Percentiles rank a stretch among this genome's conserved stretches.
phyloP scores from a whole-genome alignment of 2,113 vertebrate species.

The Tretioscincus oriximinensis region DNA sequence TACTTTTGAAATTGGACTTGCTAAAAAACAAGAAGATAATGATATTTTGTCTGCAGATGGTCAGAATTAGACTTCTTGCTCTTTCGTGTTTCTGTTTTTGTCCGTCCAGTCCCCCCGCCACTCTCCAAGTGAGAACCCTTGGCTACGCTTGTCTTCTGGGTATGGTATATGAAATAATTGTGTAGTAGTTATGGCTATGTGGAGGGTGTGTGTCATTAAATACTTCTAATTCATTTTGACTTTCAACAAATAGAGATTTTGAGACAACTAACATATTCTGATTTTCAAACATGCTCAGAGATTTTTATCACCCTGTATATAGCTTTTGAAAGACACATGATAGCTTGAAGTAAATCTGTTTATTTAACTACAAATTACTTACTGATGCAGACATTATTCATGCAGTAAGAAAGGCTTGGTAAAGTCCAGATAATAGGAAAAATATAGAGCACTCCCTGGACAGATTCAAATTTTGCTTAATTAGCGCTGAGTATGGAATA shows the following conservation, averaged over 20 bases:
- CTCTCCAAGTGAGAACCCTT: not conserved
- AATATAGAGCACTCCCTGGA: not conserved
- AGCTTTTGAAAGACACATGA: conserved; percentile 5
- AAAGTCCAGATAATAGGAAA: not conserved
- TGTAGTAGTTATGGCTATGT: not conserved
- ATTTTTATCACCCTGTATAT: not conserved
- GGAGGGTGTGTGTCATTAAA: not conserved
- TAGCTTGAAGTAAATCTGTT: not conserved
- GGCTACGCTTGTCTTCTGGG: conserved; percentile 11
- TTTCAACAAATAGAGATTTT: not conserved
- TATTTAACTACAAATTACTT: not conserved
- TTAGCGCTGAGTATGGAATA: not conserved
- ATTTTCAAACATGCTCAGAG: not conserved
- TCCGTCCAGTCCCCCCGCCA: conserved; percentile 14
- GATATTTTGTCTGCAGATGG: conserved; percentile 30
- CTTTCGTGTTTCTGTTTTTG: not conserved
- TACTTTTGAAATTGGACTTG: conserved; percentile 45
- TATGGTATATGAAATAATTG: not conserved
- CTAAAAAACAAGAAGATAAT: conserved; percentile 35
- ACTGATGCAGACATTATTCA: not conserved
- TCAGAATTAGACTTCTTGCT: conserved; percentile 41
- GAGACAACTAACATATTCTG: not conserved
- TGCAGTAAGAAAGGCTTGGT: not conserved
- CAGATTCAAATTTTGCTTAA: not conserved
- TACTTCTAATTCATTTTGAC: not conserved